phyloP scores from a whole-genome alignment of 2,113 vertebrate genomes.

The Gallinago jamesoni region DNA sequence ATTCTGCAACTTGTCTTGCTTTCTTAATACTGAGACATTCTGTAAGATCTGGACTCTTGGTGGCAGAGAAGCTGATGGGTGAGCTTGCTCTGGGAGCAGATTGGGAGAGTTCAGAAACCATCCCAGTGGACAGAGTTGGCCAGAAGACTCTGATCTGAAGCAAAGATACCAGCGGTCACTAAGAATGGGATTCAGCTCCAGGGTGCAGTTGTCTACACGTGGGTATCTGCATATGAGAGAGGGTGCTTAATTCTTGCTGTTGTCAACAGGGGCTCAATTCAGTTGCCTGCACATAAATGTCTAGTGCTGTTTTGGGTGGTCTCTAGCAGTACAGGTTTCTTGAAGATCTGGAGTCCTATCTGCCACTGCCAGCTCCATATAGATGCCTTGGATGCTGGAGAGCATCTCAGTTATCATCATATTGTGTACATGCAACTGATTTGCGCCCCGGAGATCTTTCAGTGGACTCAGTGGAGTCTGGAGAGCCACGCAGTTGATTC shows the following conservation, averaged over 20 bases:
- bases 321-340: not conserved
- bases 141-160: not conserved
- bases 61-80: not conserved
- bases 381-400: not conserved
- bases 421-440: not conserved
- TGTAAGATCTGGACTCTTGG: not conserved
- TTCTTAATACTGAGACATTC: not conserved
- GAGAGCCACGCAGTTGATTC: not conserved
- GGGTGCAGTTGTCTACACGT: not conserved
- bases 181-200: not conserved
- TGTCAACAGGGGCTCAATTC: not conserved
- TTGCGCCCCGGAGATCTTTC: not conserved
- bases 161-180: not conserved
- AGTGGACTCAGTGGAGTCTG: not conserved
- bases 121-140: not conserved
- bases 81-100: not conserved
- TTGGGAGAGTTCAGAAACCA: not conserved
- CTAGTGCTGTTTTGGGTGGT: not conserved
- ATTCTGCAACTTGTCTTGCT: not conserved
- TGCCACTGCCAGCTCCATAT: not conserved
- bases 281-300: not conserved
- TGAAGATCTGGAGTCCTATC: not conserved
- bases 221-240: not conserved
- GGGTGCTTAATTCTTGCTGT: not conserved
- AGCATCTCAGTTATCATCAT: not conserved